Conservation (phyloP, 2,888 invertebrate species). For the Tipula helvola region DNA sequence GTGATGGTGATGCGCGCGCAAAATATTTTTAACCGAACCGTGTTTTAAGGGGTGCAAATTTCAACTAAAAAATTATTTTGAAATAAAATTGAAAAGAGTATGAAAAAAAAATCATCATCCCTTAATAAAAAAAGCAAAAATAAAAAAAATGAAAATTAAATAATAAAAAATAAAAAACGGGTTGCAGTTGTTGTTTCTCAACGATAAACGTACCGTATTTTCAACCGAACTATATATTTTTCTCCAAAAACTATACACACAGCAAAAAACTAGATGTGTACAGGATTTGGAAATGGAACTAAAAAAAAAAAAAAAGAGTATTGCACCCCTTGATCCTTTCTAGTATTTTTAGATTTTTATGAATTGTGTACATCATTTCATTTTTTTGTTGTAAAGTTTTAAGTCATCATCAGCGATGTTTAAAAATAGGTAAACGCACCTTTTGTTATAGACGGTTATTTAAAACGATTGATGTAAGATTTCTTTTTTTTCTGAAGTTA, state of each 20-base stretch:
- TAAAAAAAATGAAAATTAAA: not conserved
- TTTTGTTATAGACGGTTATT: not conserved
- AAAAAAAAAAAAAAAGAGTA: not conserved
- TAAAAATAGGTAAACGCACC: constrained; percentile 6
- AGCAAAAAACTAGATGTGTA: not conserved
- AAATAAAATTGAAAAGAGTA: not conserved
- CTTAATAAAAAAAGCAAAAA: not conserved
- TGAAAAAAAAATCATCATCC: constrained; percentile 9
- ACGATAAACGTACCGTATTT: not conserved
- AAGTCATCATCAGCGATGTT: not conserved
- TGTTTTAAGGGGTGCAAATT: constrained; percentile 19
- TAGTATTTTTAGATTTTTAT: not conserved
- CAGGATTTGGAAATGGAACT: not conserved
- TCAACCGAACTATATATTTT: not conserved
- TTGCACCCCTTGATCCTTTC: constrained; percentile 7
- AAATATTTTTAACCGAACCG: constrained; percentile 14
- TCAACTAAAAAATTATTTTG: constrained; percentile 16
- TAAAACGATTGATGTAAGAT: not conserved
- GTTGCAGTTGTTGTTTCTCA: constrained; percentile 7
- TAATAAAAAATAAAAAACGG: not conserved
- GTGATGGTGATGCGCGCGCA: constrained; percentile 15
- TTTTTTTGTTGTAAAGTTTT: not conserved
- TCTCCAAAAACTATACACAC: not conserved
- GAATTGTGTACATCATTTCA: not conserved
- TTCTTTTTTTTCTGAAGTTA: not conserved